Percentiles rank a stretch among this genome's conserved stretches.
These are phyloP conservation scores for Chrysomela aeneicollis DNA, from an alignment of 2,888 invertebrate genomes.

Conservation along the genomic window DNA sequence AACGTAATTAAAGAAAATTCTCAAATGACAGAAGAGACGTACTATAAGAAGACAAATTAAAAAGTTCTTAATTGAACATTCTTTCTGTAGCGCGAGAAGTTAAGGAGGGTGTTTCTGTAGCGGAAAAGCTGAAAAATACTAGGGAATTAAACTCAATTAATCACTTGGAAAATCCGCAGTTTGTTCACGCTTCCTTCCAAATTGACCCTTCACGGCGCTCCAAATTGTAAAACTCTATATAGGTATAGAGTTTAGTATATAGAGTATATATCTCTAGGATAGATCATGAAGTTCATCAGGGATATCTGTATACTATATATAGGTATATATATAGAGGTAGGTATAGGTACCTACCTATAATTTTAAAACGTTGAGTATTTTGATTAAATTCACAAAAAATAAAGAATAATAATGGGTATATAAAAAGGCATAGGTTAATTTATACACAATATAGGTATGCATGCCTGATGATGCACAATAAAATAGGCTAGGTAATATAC, in stretches of 20 bases:
- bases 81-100: conserved; percentile 43
- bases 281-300: too few relatives aligned
- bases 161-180: conserved; percentile 49
- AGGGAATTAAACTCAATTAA: conserved; percentile 50
- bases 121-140: conserved; percentile 42
- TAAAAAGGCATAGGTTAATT: too few relatives aligned
- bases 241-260: not conserved
- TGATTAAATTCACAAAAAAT: too few relatives aligned
- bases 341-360: too few relatives aligned
- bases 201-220: conserved; percentile 26
- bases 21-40: conserved; percentile 44
- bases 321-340: too few relatives aligned
- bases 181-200: conserved; percentile 40
- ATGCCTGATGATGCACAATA: too few relatives aligned
- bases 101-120: conserved; percentile 37
- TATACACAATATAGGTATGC: too few relatives aligned
- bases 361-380: too few relatives aligned
- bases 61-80: conserved; percentile 54
- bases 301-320: too few relatives aligned
- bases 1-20: conserved; percentile 50
- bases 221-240: not conserved
- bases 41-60: conserved; percentile 50
- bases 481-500: too few relatives aligned
- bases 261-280: too few relatives aligned
- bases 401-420: too few relatives aligned